Evolutionary conservation across 1,140 invertebrate genomes (phyloP).

Genomic region (Drosophila nikananu): DNA sequence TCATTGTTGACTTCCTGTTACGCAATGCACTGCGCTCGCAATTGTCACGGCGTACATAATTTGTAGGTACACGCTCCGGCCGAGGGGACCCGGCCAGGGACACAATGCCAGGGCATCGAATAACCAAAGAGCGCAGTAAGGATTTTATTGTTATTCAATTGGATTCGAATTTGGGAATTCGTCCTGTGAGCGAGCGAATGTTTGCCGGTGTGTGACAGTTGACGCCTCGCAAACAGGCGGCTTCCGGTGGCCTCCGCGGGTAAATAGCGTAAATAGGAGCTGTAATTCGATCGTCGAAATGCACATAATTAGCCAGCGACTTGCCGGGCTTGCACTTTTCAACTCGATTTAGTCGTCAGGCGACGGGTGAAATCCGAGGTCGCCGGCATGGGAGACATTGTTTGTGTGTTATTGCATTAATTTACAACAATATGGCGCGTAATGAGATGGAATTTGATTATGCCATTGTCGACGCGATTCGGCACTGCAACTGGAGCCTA

Average conservation of each 20-base stretch:
- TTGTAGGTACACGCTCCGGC: constrained; percentile 74
- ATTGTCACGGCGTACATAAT: constrained; percentile 63
- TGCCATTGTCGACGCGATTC: constrained; percentile 52
- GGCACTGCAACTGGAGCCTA: constrained; percentile 49
- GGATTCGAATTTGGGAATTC: constrained; percentile 75
- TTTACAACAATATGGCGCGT: constrained; percentile 82
- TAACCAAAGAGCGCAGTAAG: constrained; percentile 63
- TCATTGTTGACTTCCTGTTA: constrained; percentile 80
- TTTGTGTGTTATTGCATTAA: constrained; percentile 82
- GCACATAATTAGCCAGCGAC: constrained; percentile 71
- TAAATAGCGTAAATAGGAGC: constrained; percentile 33
- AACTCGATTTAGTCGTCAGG: constrained; percentile 37
- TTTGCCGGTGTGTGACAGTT: constrained; percentile 73
- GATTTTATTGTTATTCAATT: constrained; percentile 85
- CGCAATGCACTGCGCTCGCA: constrained; percentile 22
- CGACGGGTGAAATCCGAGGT: constrained; percentile 68
- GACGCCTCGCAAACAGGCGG: constrained; percentile 77
- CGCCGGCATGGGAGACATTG: constrained; percentile 68
- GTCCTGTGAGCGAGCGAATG: constrained; percentile 16
- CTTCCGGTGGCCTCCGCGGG: constrained; percentile 48
- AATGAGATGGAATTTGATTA: constrained; percentile 82
- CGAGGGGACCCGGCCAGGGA: constrained; percentile 1
- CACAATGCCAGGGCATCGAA: constrained; percentile 77
- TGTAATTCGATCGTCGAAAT: constrained; percentile 62
- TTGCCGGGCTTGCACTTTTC: constrained; percentile 63